These are phyloP conservation scores for Chelon auratus DNA, from an alignment of 2,797 vertebrate genomes.

Conservation along the genomic window DNA sequence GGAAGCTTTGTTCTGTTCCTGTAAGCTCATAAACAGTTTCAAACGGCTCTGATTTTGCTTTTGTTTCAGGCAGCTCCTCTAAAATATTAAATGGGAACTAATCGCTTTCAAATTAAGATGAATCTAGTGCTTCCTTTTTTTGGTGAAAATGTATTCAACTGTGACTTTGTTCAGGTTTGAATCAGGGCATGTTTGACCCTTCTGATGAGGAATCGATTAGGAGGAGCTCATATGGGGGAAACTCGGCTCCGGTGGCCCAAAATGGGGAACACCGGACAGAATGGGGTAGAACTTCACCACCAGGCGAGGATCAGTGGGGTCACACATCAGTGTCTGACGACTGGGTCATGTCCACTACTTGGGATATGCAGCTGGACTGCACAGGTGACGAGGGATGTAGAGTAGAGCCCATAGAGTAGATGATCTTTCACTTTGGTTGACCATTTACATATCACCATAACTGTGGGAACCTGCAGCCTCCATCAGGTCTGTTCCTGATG, in stretches of 20 bases:
- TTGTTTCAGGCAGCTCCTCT: slow-evolving; percentile 3
- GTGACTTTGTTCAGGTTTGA: slow-evolving; percentile 64
- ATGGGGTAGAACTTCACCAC: slow-evolving; percentile 35
- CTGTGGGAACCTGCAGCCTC: neutral
- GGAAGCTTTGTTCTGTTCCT: neutral
- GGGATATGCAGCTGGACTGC: slow-evolving; percentile 70
- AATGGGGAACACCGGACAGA: slow-evolving; percentile 53
- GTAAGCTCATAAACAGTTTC: neutral
- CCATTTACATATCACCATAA: slow-evolving; percentile 8
- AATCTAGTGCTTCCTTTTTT: slow-evolving; percentile 1
- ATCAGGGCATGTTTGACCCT: slow-evolving; percentile 28
- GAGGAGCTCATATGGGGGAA: slow-evolving; percentile 34
- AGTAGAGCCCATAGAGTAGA: slow-evolving; percentile 47
- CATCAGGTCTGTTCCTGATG: too few relatives aligned
- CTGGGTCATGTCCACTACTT: slow-evolving; percentile 68
- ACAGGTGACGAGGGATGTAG: slow-evolving; percentile 70
- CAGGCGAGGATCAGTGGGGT: slow-evolving; percentile 36
- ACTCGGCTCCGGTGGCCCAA: slow-evolving; percentile 26
- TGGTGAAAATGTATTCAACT: slow-evolving; percentile 21
- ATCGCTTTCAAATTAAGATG: neutral
- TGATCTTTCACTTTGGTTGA: slow-evolving; percentile 38
- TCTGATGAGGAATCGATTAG: slow-evolving; percentile 26
- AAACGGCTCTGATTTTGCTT: neutral
- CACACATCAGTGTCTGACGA: slow-evolving; percentile 45
- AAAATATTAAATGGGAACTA: slow-evolving; percentile 1